A percentile compares a stretch with the other conserved stretches of the same genome.
Conservation (phyloP, 2,113 vertebrate genomes). For the Raphicerus campestris region DNA sequence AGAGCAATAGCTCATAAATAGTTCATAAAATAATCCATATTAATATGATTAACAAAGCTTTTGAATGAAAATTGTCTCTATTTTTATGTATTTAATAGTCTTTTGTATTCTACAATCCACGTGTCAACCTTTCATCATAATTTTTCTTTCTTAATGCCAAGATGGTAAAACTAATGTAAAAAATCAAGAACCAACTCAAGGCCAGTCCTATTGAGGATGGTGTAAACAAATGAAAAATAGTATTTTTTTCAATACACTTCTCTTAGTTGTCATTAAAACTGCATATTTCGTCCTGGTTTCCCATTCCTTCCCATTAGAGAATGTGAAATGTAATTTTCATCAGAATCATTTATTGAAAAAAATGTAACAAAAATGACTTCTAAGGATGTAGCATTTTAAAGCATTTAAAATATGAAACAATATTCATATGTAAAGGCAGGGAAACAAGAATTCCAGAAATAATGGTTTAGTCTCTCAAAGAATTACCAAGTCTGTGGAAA, state of each 20-base stretch:
- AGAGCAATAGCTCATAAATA: not conserved
- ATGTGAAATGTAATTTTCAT: not conserved
- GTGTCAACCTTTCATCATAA: not conserved
- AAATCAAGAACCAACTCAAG: not conserved
- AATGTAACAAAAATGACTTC: not conserved
- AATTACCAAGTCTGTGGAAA: not conserved
- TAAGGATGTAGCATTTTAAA: not conserved
- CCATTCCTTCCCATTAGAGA: not conserved
- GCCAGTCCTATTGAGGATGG: not conserved
- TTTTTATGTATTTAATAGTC: not conserved
- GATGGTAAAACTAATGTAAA: not conserved
- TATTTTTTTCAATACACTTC: not conserved
- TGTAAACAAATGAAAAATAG: not conserved
- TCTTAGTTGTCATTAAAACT: not conserved
- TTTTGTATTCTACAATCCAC: not conserved
- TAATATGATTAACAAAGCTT: not conserved
- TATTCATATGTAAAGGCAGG: not conserved
- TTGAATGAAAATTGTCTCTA: not conserved
- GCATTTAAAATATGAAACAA: not conserved
- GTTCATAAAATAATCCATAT: slow-evolving; percentile 7
- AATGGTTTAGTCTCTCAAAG: not conserved
- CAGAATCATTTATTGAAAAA: not conserved
- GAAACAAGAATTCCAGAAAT: not conserved
- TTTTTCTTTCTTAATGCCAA: not conserved
- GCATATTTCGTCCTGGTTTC: not conserved